Evolutionary conservation across 2,888 invertebrate species (phyloP).

Genomic region (Tanytarsus gracilentus): DNA sequence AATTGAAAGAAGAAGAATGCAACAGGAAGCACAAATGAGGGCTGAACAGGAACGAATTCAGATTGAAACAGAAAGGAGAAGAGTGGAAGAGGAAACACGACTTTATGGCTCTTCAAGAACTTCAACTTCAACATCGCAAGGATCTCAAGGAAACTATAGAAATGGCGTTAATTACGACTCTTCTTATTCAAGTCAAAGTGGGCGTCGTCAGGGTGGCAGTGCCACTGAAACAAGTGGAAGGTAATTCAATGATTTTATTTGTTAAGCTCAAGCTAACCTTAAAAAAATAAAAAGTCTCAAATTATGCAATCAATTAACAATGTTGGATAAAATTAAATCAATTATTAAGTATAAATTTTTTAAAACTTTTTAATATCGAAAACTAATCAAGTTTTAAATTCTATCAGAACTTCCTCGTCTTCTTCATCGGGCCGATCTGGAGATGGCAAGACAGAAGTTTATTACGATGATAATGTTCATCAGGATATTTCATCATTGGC

Average conservation of each 20-base stretch:
- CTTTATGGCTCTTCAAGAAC: not conserved
- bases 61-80: slow-evolving; percentile 31
- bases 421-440: not conserved
- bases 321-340: not conserved
- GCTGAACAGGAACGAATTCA: slow-evolving; percentile 31
- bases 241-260: not conserved
- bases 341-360: not conserved
- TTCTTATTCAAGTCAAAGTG: not conserved
- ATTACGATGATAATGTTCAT: slow-evolving; percentile 19
- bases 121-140: not conserved
- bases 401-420: not conserved
- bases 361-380: not conserved
- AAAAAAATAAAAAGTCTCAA: not conserved
- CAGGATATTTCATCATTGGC: slow-evolving; percentile 28
- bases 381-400: too few species aligned
- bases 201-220: not conserved
- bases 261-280: not conserved
- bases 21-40: slow-evolving; percentile 30
- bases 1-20: not conserved
- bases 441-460: not conserved
- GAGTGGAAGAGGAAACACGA: slow-evolving; percentile 28
- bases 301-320: not conserved
- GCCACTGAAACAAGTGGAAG: not conserved
- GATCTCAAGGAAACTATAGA: not conserved
- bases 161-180: not conserved